A percentile compares a stretch with the other conserved stretches of the same genome.
phyloP scores from a whole-genome alignment of 2,797 vertebrate genomes.

The Chaenodraco wilsoni region DNA sequence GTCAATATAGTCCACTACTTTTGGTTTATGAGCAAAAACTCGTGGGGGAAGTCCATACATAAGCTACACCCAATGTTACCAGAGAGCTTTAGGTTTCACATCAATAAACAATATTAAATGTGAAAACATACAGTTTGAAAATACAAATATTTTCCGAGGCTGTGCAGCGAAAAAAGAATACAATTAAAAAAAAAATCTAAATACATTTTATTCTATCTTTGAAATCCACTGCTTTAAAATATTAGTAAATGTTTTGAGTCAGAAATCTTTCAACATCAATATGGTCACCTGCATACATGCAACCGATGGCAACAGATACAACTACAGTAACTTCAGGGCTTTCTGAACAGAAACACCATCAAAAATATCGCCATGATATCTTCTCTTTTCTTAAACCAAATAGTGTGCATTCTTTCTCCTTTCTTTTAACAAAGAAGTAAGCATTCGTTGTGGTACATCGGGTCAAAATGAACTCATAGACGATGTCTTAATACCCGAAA shows the following conservation, averaged over 20 bases:
- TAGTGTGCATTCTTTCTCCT: too few relatives aligned
- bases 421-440: background rate
- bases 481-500: constrained; percentile 9
- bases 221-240: background rate
- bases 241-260: background rate
- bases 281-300: background rate
- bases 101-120: background rate
- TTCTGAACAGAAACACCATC: background rate
- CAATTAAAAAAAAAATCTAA: too few relatives aligned
- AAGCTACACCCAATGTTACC: too few relatives aligned
- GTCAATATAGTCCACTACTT: background rate
- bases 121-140: background rate
- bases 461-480: background rate
- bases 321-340: background rate
- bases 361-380: background rate
- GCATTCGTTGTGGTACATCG: background rate
- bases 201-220: background rate
- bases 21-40: too few relatives aligned
- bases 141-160: background rate
- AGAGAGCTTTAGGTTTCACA: too few relatives aligned
- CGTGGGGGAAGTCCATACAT: background rate
- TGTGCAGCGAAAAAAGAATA: background rate
- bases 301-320: background rate
- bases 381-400: background rate
- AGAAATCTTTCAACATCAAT: background rate